phyloP scores from a whole-genome alignment of 2,888 invertebrate genomes.

The Steinernema scapterisci region DNA sequence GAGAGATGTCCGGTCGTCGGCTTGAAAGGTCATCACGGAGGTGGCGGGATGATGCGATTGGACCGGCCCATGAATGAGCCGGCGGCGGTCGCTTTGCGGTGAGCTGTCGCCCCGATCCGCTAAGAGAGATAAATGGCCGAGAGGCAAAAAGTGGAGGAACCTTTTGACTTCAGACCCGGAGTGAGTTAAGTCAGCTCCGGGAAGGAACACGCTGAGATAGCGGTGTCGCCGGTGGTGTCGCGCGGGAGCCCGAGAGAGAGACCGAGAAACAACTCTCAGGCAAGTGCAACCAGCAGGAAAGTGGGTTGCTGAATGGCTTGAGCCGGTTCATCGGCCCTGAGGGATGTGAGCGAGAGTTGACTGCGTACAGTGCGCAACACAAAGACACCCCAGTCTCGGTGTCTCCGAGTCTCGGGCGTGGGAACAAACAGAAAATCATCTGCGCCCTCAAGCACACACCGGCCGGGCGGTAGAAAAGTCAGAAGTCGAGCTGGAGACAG shows the following conservation, averaged over 20 bases:
- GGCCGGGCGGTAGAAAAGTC: not conserved
- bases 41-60: too few species aligned
- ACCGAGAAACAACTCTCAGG: not conserved
- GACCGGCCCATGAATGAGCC: too few species aligned
- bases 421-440: too few species aligned
- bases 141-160: too few species aligned
- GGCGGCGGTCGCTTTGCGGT: not conserved
- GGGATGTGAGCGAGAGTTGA: not conserved
- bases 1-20: too few species aligned
- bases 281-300: not conserved
- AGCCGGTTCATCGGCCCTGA: conserved; percentile 22
- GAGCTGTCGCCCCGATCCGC: not conserved
- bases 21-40: too few species aligned
- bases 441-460: not conserved
- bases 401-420: too few species aligned
- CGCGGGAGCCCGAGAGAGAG: not conserved
- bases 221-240: not conserved
- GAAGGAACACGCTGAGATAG: too few species aligned
- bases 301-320: not conserved
- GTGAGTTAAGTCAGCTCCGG: too few species aligned
- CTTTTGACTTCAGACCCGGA: not conserved
- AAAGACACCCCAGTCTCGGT: too few species aligned
- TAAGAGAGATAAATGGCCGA: conserved; percentile 3
- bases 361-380: not conserved
- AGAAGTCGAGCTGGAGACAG: too few species aligned